Conservation (phyloP, 2,113 vertebrate species). For the Hipposideros armiger region DNA sequence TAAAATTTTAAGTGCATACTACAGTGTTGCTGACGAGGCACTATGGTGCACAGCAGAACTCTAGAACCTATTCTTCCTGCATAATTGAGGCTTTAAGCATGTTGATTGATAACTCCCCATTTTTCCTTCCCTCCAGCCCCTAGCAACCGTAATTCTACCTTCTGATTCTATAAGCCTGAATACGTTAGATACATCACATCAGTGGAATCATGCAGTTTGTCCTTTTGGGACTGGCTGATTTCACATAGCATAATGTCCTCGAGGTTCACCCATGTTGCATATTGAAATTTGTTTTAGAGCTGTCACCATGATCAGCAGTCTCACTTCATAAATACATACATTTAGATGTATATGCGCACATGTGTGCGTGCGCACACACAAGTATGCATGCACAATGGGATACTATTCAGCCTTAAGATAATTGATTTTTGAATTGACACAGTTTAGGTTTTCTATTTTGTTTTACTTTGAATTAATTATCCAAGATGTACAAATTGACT, state of each 20-base stretch:
- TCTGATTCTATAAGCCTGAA: not conserved
- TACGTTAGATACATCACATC: not conserved
- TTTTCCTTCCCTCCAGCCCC: not conserved
- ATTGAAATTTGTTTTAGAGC: not conserved
- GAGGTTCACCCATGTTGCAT: not conserved
- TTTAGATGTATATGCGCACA: no score
- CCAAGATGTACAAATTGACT: not conserved
- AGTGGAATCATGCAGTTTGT: not conserved
- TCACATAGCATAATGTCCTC: not conserved
- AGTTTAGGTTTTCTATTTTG: not conserved
- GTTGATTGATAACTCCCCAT: not conserved
- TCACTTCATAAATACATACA: not conserved
- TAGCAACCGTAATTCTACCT: not conserved
- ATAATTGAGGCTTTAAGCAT: not conserved
- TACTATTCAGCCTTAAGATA: not conserved
- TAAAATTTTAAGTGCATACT: not conserved
- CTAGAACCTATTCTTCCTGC: not conserved
- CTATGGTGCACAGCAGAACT: not conserved
- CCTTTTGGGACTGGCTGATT: not conserved
- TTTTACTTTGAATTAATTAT: conserved; percentile 23
- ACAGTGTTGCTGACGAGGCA: not conserved
- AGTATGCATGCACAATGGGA: not conserved
- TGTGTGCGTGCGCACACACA: no score
- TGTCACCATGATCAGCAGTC: not conserved
- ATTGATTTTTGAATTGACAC: not conserved